phyloP scores from a whole-genome alignment of 2,888 invertebrate genomes.

The Drepanosiphum platanoidis region DNA sequence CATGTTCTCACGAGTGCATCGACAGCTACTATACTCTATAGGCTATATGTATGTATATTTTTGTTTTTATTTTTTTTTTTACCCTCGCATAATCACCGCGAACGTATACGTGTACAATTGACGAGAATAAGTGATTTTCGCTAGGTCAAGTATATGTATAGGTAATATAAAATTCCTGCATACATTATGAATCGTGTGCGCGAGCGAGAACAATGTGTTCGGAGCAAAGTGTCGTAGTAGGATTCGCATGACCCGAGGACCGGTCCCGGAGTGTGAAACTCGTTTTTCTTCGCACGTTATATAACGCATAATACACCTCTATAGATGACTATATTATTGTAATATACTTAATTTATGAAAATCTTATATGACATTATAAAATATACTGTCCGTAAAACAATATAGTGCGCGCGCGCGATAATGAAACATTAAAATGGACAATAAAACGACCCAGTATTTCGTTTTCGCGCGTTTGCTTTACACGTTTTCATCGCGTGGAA shows the following conservation, averaged over 20 bases:
- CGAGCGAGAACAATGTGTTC: slow-evolving; percentile 13
- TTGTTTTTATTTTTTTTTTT: background rate
- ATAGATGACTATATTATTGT: too few relatives aligned
- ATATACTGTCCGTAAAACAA: background rate
- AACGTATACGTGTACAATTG: background rate
- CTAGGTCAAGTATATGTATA: background rate
- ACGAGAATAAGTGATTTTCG: slow-evolving; percentile 24
- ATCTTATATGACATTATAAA: background rate
- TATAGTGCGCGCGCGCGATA: too few relatives aligned
- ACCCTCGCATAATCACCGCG: background rate
- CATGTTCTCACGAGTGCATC: slow-evolving; percentile 36
- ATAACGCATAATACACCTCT: too few relatives aligned
- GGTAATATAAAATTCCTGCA: slow-evolving; percentile 26
- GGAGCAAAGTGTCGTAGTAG: background rate
- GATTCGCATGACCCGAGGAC: slow-evolving; percentile 15
- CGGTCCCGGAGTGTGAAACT: slow-evolving; percentile 39
- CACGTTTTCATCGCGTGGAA: too few relatives aligned
- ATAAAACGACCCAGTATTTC: too few relatives aligned
- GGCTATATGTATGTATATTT: too few relatives aligned
- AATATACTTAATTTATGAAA: too few relatives aligned
- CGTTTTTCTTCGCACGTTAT: background rate
- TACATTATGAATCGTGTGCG: background rate
- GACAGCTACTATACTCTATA: slow-evolving; percentile 33
- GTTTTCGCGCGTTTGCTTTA: too few relatives aligned
- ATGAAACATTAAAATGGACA: too few relatives aligned